Evolutionary conservation across 1,140 invertebrate species (phyloP).

Genomic region (Tetramorium simillimum): DNA sequence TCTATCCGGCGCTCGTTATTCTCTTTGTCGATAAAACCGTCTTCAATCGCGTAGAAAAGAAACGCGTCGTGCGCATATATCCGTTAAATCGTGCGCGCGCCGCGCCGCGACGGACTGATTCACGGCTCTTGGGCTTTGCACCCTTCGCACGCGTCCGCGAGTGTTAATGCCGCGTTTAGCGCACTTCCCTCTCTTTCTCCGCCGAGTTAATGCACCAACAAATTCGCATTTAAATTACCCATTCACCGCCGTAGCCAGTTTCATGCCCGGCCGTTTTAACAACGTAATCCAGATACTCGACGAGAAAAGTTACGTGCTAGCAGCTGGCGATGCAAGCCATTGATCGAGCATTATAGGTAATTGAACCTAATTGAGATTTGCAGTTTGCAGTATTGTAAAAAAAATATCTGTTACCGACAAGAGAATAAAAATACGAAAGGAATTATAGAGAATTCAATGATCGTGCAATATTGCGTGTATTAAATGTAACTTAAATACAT

Average conservation of each 20-base stretch:
- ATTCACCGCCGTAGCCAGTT: constrained; percentile 46
- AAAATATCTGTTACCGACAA: not conserved
- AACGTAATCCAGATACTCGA: constrained; percentile 50
- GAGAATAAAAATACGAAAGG: not conserved
- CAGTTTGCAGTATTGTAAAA: not conserved
- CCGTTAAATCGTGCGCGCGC: constrained; percentile 37
- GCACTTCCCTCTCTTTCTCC: constrained; percentile 47
- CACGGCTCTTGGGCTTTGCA: constrained; percentile 63
- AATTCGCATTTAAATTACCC: constrained; percentile 74
- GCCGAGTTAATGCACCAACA: constrained; percentile 71
- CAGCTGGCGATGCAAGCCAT: not conserved
- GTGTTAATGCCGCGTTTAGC: constrained; percentile 69
- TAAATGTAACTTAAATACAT: not conserved
- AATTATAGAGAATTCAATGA: not conserved
- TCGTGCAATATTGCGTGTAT: not conserved
- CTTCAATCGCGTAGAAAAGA: constrained; percentile 27
- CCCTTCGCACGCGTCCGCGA: constrained; percentile 50
- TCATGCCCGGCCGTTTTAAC: constrained; percentile 59
- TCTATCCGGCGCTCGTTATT: constrained; percentile 33
- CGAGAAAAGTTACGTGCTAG: constrained; percentile 23
- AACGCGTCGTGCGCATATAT: constrained; percentile 31
- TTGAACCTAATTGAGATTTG: not conserved
- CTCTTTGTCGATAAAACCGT: constrained; percentile 38
- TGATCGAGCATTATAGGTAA: constrained; percentile 10
- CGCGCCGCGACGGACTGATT: constrained; percentile 61